Evolutionary conservation across 1,140 invertebrate genomes (phyloP).

Genomic region (Antheraea mylitta): DNA sequence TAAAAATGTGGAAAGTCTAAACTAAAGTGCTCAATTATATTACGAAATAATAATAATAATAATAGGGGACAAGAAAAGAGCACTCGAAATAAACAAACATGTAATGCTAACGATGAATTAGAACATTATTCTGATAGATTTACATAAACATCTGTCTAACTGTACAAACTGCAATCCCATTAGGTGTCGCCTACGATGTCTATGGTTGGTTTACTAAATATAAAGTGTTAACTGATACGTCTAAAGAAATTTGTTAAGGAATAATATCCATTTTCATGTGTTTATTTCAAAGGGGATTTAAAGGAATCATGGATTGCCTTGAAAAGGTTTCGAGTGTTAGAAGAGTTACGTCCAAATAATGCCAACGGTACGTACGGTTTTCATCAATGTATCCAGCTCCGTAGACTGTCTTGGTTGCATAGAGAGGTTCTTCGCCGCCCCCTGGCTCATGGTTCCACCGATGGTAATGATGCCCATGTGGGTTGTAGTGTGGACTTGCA

Average conservation of each 20-base stretch:
- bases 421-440: slow-evolving; percentile 65
- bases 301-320: neutral
- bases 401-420: slow-evolving; percentile 74
- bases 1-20: slow-evolving; percentile 30
- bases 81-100: slow-evolving; percentile 32
- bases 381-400: slow-evolving; percentile 75
- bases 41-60: slow-evolving; percentile 35
- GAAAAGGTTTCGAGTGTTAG: slow-evolving; percentile 18
- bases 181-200: slow-evolving; percentile 73
- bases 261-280: neutral
- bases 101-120: slow-evolving; percentile 35
- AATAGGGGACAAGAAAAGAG: slow-evolving; percentile 29
- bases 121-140: slow-evolving; percentile 20
- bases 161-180: slow-evolving; percentile 62
- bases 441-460: slow-evolving; percentile 72
- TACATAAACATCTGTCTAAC: slow-evolving; percentile 30
- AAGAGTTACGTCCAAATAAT: slow-evolving; percentile 11
- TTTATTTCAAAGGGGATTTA: neutral
- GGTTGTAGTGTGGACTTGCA: slow-evolving; percentile 71
- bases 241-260: neutral
- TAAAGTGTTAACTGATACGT: slow-evolving; percentile 34
- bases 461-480: slow-evolving; percentile 66
- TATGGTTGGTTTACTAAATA: slow-evolving; percentile 66
- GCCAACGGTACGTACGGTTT: slow-evolving; percentile 67
- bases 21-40: slow-evolving; percentile 42